A percentile compares a stretch with the other conserved stretches of the same genome.
These are phyloP conservation scores for Dissostichus mawsoni DNA, from an alignment of 2,113 vertebrate genomes.

Conservation along the genomic window DNA sequence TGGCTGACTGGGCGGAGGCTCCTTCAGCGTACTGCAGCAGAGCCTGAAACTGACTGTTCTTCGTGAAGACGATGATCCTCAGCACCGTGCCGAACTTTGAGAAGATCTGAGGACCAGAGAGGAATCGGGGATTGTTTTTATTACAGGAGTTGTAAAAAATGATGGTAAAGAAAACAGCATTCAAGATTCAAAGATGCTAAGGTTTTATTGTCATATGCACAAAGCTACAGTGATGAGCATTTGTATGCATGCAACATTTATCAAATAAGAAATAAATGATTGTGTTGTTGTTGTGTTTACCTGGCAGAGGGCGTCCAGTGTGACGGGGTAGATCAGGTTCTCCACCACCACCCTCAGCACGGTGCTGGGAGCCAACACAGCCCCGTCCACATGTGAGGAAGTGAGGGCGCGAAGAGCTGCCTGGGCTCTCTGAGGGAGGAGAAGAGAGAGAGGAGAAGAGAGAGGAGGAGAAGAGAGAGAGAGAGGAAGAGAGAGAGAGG, in stretches of 20 bases:
- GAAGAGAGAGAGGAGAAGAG: too few species aligned
- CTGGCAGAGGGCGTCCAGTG: constrained; percentile 95
- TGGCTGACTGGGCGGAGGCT: constrained; percentile 91
- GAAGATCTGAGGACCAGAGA: constrained; percentile 88
- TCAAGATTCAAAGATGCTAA: too few species aligned
- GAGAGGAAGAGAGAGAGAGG: too few species aligned
- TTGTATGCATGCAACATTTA: too few species aligned
- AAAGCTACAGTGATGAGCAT: too few species aligned
- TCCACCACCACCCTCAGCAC: constrained; percentile 97
- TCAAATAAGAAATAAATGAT: too few species aligned
- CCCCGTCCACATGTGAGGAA: constrained; percentile 85
- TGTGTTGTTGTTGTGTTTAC: constrained; percentile 68
- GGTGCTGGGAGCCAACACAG: constrained; percentile 84
- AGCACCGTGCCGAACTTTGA: constrained; percentile 95
- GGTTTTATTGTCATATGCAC: too few species aligned
- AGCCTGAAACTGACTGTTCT: constrained; percentile 97
- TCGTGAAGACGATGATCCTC: constrained; percentile 97
- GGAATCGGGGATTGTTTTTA: too few species aligned
- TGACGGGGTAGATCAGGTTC: constrained; percentile 95
- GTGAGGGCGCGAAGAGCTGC: constrained; percentile 93
- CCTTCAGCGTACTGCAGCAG: constrained; percentile 93
- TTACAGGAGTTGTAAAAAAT: too few species aligned
- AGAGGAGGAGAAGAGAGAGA: too few species aligned
- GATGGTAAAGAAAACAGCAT: too few species aligned
- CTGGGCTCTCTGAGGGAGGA: constrained; percentile 88